Base-by-base conservation (phyloP, 2,888 invertebrate genomes). In the Lamellibrachia satsuma region DNA sequence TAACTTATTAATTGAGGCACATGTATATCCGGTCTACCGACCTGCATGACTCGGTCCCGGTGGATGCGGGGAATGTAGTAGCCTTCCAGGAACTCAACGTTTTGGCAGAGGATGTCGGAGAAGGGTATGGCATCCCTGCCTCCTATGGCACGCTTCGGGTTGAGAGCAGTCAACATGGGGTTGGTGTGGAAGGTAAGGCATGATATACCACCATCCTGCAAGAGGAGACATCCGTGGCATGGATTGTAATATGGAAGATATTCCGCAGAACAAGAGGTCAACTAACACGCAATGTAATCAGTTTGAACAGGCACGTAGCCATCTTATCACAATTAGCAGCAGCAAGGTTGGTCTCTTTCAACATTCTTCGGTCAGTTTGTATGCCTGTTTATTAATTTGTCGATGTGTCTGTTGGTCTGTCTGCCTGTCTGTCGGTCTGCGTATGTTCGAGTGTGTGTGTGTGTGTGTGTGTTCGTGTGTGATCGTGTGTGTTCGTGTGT, bases 11-110 rank as follows among this genome's bases (percentile, higher is more conserved):
- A 6, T 75, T 15, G 75, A 75, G 22, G 15, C 75, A 75, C 6
- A 15, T 15, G 75, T 15, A 22, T 22, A 75, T 6, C n/a, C 22
- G 15, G 75, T 15, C 3, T 22, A 75, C 75, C 57, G 8, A 57
- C 92, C 91, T 93, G 93, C 8, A 97, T 97, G 92, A 98, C 97
- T 97, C 98, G 97, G 95, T 98, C 97, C 6, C 96, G 96, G 96
- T 98, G 98, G 91, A 97, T 91, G 52, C 93, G 96, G 91, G 97
- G 92, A n/a, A 95, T 92, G 93, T 93, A 93, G 27, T 75, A 60
- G 92, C 94, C 94, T 98, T 93, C 98, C 97, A 93, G 97, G 96
- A 93, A 97, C 95, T 0, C 97, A 97, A 94, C 93, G 90, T 95
- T 94, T 2, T 95, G 95, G 92, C 92, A 94, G 93, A 52, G 94